Evolutionary conservation across 2,113 vertebrate species (phyloP).

Genomic region (Ia io): DNA sequence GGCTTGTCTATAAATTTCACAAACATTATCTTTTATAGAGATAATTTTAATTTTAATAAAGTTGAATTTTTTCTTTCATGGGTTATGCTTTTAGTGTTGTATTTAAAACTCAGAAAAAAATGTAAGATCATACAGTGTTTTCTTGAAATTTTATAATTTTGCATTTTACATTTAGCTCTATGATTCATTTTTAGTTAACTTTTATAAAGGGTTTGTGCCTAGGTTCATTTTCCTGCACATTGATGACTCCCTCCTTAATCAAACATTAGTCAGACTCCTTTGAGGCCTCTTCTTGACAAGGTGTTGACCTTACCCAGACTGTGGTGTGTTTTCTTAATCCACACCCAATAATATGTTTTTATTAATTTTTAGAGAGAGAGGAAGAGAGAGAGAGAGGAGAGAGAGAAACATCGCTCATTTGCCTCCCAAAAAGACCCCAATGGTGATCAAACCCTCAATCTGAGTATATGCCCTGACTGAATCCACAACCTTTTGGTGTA

Average conservation of each 20-base stretch:
- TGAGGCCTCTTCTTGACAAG: not conserved
- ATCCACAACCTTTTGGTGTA: not conserved
- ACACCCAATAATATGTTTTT: not conserved
- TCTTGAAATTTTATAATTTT: not conserved
- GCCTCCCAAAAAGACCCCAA: not conserved
- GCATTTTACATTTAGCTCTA: not conserved
- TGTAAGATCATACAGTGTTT: not conserved
- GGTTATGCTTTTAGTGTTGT: not conserved
- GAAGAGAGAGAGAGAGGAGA: no score
- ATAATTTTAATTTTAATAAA: slow-evolving; percentile 4
- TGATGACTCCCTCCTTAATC: not conserved
- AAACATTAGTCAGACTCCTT: not conserved
- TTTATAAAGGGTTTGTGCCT: not conserved
- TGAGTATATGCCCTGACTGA: not conserved
- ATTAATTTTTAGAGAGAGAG: not conserved
- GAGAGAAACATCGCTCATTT: not conserved
- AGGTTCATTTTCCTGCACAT: not conserved
- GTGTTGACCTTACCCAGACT: not conserved
- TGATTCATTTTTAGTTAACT: not conserved
- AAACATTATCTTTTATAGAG: not conserved
- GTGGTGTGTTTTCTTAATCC: not conserved
- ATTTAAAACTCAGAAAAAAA: not conserved
- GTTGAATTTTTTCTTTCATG: not conserved
- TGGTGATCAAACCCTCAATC: not conserved
- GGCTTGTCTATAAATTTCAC: not conserved